Percentiles rank a stretch among this genome's conserved stretches.
Evolutionary conservation across 2,113 vertebrate species (phyloP).

Genomic region (Jacana jacana): DNA sequence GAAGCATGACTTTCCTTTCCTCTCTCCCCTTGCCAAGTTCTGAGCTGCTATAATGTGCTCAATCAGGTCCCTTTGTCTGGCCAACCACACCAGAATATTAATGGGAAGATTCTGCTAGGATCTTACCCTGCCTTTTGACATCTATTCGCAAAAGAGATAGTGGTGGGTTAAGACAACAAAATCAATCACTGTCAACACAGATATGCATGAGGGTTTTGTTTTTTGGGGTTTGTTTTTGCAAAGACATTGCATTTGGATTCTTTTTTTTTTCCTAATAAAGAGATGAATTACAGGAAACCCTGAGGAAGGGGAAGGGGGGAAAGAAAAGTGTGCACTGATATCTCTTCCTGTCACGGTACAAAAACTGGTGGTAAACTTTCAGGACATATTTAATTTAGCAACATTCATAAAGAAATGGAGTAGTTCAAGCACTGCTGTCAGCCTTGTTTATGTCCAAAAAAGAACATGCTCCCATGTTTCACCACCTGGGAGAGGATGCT

Average conservation of each 20-base stretch:
- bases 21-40: constrained; percentile 25
- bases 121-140: background rate
- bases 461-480: background rate
- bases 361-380: background rate
- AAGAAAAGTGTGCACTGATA: background rate
- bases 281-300: background rate
- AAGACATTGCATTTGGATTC: background rate
- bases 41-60: constrained; percentile 17
- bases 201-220: background rate
- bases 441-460: background rate
- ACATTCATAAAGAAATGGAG: background rate
- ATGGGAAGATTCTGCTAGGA: background rate
- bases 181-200: constrained; percentile 23
- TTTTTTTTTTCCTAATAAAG: background rate
- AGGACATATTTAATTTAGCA: background rate
- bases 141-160: background rate
- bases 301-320: background rate
- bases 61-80: constrained; percentile 47
- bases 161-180: constrained; percentile 21
- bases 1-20: constrained; percentile 35
- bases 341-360: background rate
- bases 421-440: background rate
- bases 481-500: background rate
- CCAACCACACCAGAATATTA: constrained; percentile 9
- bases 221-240: background rate